These are phyloP conservation scores for Fulica atra DNA, from an alignment of 2,113 vertebrate species.

Conservation along the genomic window DNA sequence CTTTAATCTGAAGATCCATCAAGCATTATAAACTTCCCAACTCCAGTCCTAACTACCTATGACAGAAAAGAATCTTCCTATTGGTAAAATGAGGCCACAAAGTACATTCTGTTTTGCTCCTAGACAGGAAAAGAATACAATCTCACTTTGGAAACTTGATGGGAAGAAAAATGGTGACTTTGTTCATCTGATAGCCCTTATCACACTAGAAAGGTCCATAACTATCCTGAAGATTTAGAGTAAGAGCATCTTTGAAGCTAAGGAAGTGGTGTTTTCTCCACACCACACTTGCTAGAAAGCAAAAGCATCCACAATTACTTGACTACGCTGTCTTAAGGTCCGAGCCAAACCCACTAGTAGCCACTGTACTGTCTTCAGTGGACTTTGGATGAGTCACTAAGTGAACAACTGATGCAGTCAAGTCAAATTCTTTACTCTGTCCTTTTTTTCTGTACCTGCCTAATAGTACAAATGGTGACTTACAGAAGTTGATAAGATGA, in stretches of 20 bases:
- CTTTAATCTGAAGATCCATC: neutral
- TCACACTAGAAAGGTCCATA: neutral
- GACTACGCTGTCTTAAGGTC: neutral
- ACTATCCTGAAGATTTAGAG: neutral
- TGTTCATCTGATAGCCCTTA: neutral
- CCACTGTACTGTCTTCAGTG: neutral
- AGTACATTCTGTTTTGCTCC: neutral
- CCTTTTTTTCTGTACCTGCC: neutral
- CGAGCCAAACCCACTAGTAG: neutral
- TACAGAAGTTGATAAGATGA: neutral
- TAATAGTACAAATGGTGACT: neutral
- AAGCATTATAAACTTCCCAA: neutral
- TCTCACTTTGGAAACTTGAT: neutral
- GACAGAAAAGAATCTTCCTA: neutral
- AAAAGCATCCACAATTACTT: neutral
- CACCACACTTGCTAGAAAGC: neutral
- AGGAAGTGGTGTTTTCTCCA: neutral
- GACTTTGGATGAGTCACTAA: neutral
- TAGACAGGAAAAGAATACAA: neutral
- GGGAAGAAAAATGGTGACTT: rapidly evolving
- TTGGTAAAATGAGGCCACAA: neutral
- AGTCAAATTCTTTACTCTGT: neutral
- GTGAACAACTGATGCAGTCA: neutral
- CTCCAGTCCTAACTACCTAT: neutral
- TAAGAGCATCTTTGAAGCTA: neutral